Evolutionary conservation across 2,113 vertebrate species (phyloP).

Genomic region (Illadopsis cleaveri): DNA sequence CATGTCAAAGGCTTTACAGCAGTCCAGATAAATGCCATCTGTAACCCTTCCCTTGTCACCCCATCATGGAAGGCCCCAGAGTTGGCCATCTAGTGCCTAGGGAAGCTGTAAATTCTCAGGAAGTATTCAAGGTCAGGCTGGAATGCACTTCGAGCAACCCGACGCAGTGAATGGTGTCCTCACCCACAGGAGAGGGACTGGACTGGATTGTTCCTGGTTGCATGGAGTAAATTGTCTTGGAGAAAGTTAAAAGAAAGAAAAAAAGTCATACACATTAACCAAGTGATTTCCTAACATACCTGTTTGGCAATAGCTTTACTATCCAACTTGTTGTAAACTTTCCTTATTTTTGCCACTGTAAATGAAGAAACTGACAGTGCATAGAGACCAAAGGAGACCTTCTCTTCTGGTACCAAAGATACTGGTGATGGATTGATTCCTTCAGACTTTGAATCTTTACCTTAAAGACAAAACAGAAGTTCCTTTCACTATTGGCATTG

Average conservation of each 20-base stretch:
- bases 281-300: conserved; percentile 69
- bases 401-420: conserved; percentile 93
- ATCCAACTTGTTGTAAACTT: conserved; percentile 96
- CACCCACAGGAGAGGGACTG: background rate
- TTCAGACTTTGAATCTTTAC: conserved; percentile 93
- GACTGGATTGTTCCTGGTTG: background rate
- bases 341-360: conserved; percentile 95
- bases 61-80: background rate
- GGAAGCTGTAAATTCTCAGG: background rate
- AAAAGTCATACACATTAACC: background rate
- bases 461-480: conserved; percentile 67
- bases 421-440: conserved; percentile 78
- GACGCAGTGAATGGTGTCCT: background rate
- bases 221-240: background rate
- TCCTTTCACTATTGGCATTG: background rate
- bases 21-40: background rate
- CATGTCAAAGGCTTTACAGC: background rate
- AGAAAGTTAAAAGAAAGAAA: background rate
- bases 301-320: conserved; percentile 99
- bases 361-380: conserved; percentile 90
- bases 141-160: background rate
- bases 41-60: background rate
- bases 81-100: background rate
- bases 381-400: conserved; percentile 94
- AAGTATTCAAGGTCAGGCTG: background rate